Base-by-base conservation (phyloP, 1,140 invertebrate genomes). In the Ylistrum balloti region DNA sequence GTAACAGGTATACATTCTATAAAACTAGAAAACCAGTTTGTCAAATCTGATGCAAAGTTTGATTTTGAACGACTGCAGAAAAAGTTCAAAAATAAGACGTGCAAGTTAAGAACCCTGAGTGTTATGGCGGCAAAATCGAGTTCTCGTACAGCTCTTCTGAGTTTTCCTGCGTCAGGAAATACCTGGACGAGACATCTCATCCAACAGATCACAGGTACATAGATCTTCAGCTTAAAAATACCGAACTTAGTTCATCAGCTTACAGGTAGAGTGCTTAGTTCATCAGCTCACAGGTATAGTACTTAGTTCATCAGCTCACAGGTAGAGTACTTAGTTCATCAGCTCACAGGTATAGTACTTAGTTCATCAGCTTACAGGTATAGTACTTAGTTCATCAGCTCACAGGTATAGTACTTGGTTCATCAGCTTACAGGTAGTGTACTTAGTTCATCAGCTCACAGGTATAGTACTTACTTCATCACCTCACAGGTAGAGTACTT, bases 111-210 rank as follows among this genome's bases (percentile, higher is more conserved):
- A 28, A n/a, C n/a, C 3, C 28, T 74, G 28, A 28, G 2, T 17
- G n/a, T 74, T 1, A n/a, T 9, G 22, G 15, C 56, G 5, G 22
- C 0, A 0, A 17, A 74, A 9, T 74, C 22, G 0, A 17, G n/a
- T n/a, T 74, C n/a, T 28, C 56, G n/a, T 11, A 94, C 93, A 35
- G 94, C 93, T 32, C 91, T 95, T n/a, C 93, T 91, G 15, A 94
- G 94, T 89, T 93, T 92, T 32, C 94, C 94, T 13, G 94, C 94
- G 0, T 93, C 93, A 17, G 94, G 94, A n/a, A 95, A 94, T 87
- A 95, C 93, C 0, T 95, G 94, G 94, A 15, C 94, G 33, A 90
- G 94, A 13, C 93, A 94, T 45, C 88, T 95, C 1, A n/a, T 95
- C 15, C 93, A 94, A 35, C 92, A 94, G 86, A 90, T 92, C 0